These are phyloP conservation scores for Ophion costatus DNA, from an alignment of 2,888 invertebrate species.

Conservation along the genomic window DNA sequence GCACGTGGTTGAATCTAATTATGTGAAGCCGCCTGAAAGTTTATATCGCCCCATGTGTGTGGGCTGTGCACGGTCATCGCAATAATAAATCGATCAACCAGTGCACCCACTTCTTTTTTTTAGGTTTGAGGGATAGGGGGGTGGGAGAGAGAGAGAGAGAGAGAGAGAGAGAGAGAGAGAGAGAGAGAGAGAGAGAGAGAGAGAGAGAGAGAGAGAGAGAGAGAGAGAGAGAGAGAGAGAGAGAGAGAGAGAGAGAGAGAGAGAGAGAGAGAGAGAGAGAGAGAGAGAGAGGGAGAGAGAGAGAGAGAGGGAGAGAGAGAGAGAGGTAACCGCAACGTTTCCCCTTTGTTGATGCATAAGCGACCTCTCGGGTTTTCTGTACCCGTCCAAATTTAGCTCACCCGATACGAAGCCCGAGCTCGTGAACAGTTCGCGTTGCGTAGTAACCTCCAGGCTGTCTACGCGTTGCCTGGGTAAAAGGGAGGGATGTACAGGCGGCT, in stretches of 20 bases:
- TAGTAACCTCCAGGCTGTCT: constrained; percentile 53
- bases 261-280: background rate
- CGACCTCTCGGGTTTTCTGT: constrained; percentile 27
- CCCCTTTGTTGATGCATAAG: constrained; percentile 50
- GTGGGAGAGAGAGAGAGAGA: background rate
- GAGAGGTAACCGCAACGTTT: background rate
- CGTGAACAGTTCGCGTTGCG: constrained; percentile 49
- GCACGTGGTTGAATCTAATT: constrained; percentile 40
- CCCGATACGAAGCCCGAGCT: constrained; percentile 12
- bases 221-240: constrained; percentile 21
- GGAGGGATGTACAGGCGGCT: constrained; percentile 17
- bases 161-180: constrained; percentile 11
- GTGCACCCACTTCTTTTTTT: constrained; percentile 11
- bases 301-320: constrained; percentile 17
- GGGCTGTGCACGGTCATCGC: constrained; percentile 14
- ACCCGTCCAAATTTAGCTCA: constrained; percentile 59
- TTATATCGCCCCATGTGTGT: background rate
- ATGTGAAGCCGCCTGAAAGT: constrained; percentile 1
- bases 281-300: constrained; percentile 19
- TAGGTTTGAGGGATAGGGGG: too few species aligned
- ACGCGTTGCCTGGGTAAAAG: constrained; percentile 53
- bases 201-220: constrained; percentile 15
- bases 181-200: background rate
- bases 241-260: too few species aligned
- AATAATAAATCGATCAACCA: constrained; percentile 57